A percentile compares a stretch with the other conserved stretches of the same genome.
Conservation (phyloP, 2,888 invertebrate species). For the Autographa gamma region DNA sequence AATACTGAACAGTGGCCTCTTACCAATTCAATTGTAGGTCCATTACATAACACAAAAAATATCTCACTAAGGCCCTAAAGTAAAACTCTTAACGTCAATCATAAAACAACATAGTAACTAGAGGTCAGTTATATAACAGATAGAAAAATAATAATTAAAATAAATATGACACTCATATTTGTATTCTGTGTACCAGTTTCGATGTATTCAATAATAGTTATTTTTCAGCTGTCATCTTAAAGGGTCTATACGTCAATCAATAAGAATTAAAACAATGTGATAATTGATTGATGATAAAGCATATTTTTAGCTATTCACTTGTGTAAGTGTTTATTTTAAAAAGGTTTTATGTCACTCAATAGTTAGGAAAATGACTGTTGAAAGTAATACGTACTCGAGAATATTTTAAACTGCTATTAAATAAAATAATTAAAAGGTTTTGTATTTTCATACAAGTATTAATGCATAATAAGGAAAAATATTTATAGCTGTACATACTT, state of each 20-base stretch:
- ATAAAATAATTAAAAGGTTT: not conserved
- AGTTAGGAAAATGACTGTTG: not conserved
- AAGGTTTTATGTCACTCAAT: slow-evolving; percentile 10
- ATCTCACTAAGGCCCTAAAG: not conserved
- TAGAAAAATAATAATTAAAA: slow-evolving; percentile 1
- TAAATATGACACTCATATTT: slow-evolving; percentile 8
- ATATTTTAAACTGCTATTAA: not conserved
- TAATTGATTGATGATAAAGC: not conserved
- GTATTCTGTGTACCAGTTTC: not conserved
- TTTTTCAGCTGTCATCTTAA: not conserved
- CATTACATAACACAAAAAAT: not conserved
- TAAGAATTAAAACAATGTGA: slow-evolving; percentile 3
- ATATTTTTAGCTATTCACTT: not conserved
- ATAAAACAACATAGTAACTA: not conserved
- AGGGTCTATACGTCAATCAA: slow-evolving; percentile 11
- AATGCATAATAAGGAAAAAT: not conserved
- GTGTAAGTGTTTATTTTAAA: not conserved
- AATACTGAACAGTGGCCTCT: not conserved
- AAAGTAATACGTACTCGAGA: not conserved
- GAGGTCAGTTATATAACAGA: not conserved
- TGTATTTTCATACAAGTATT: not conserved
- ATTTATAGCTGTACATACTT: not conserved
- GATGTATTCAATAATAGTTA: not conserved
- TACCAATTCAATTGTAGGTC: not conserved
- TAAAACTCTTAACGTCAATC: not conserved